These are phyloP conservation scores for Drosophila melanocephala DNA, from an alignment of 2,888 invertebrate genomes.

Conservation along the genomic window DNA sequence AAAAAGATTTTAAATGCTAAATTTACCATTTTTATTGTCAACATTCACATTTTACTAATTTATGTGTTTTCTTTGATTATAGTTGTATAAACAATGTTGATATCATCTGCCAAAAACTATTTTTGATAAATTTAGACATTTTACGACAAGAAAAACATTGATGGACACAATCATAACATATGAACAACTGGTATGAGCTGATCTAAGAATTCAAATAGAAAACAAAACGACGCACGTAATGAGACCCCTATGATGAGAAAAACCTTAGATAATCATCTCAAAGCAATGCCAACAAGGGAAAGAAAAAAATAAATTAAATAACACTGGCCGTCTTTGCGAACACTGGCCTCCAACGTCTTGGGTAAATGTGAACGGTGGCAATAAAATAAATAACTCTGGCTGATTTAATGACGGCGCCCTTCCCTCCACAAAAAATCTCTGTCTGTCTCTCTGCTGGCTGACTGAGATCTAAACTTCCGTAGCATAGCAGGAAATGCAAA, in stretches of 20 bases:
- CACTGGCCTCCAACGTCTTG: slow-evolving; percentile 25
- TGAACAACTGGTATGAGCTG: not conserved
- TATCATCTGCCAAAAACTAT: slow-evolving; percentile 38
- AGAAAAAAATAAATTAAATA: slow-evolving; percentile 10
- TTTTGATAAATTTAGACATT: slow-evolving; percentile 26
- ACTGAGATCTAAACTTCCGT: slow-evolving; percentile 58
- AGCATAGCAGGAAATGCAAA: slow-evolving; percentile 75
- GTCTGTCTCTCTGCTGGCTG: slow-evolving; percentile 9
- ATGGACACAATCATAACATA: not conserved
- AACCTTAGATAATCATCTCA: slow-evolving; percentile 37
- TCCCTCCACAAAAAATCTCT: slow-evolving; percentile 3
- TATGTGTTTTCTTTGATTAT: slow-evolving; percentile 17
- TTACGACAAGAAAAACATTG: slow-evolving; percentile 19
- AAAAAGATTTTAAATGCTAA: slow-evolving; percentile 28
- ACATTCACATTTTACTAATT: slow-evolving; percentile 21
- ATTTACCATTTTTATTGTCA: slow-evolving; percentile 45
- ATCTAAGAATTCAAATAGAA: slow-evolving; percentile 6
- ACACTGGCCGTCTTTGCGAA: slow-evolving; percentile 15
- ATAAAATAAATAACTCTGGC: slow-evolving; percentile 58
- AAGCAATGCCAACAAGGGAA: slow-evolving; percentile 14
- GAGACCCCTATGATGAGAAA: slow-evolving; percentile 38
- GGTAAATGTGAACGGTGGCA: slow-evolving; percentile 26
- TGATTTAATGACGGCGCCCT: slow-evolving; percentile 41
- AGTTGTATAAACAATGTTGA: slow-evolving; percentile 47
- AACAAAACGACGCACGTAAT: slow-evolving; percentile 26